These are phyloP conservation scores for Maconellicoccus hirsutus DNA, from an alignment of 1,140 invertebrate genomes.

Conservation along the genomic window DNA sequence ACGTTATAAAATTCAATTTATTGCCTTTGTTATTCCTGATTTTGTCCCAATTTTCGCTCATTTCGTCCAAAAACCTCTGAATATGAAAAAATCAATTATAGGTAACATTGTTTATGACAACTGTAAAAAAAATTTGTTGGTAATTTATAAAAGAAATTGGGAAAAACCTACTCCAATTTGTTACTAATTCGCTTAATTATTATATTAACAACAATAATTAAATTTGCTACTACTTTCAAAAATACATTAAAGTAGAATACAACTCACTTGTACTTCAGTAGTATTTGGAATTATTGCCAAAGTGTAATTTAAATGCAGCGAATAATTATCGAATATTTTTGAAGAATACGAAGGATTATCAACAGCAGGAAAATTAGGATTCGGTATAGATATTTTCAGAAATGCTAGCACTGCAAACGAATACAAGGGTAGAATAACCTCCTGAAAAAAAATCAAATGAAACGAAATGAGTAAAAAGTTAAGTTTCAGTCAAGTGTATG, in stretches of 20 bases:
- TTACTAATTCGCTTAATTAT: too few species aligned
- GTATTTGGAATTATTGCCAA: constrained; percentile 55
- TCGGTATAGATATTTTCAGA: constrained; percentile 55
- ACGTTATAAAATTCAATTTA: constrained; percentile 46
- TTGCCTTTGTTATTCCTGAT: constrained; percentile 7
- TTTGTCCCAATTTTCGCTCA: constrained; percentile 37
- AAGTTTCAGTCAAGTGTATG: too few species aligned
- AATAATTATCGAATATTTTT: constrained; percentile 46
- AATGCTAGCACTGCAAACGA: constrained; percentile 56
- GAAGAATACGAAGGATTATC: constrained; percentile 40
- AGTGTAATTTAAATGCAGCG: constrained; percentile 46
- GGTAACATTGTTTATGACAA: background rate
- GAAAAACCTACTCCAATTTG: too few species aligned
- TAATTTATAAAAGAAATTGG: too few species aligned
- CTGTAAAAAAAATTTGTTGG: too few species aligned
- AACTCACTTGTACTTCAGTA: constrained; percentile 46
- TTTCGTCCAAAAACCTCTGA: constrained; percentile 49
- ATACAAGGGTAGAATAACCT: constrained; percentile 58
- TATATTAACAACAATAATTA: too few species aligned
- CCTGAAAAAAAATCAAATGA: constrained; percentile 40
- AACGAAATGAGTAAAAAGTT: too few species aligned
- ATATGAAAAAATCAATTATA: constrained; percentile 29
- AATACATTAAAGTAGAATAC: too few species aligned
- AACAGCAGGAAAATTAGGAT: constrained; percentile 59
- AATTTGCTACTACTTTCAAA: too few species aligned